phyloP scores from a whole-genome alignment of 1,140 invertebrate genomes.

The Bombus breviceps region DNA sequence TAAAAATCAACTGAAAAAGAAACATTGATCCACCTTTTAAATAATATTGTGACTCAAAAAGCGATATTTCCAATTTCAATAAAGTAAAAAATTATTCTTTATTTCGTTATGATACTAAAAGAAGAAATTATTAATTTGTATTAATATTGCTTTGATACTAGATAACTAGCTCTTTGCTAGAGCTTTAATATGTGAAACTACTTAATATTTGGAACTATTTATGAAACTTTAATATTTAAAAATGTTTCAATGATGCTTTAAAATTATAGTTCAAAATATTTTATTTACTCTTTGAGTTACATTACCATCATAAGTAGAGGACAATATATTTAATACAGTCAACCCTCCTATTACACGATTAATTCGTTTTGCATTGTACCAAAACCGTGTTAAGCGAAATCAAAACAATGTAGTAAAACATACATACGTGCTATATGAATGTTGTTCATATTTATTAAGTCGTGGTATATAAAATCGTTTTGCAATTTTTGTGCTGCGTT shows the following conservation, averaged over 20 bases:
- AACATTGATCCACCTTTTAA: neutral
- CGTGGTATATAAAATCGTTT: too few relatives aligned
- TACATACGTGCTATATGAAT: too few relatives aligned
- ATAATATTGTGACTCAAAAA: neutral
- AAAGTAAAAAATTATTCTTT: neutral
- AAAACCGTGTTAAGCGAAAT: too few relatives aligned
- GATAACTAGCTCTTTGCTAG: too few relatives aligned
- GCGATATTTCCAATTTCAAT: neutral
- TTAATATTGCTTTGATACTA: neutral
- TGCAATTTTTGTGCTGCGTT: too few relatives aligned
- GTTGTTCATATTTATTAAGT: too few relatives aligned
- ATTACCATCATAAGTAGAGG: neutral
- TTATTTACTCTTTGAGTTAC: neutral
- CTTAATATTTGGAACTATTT: too few relatives aligned
- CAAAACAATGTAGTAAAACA: too few relatives aligned
- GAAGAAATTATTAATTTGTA: neutral
- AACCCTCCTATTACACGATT: too few relatives aligned
- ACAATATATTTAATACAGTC: too few relatives aligned
- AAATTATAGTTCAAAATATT: neutral
- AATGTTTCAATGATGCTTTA: neutral
- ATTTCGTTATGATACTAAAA: neutral
- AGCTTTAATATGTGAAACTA: neutral
- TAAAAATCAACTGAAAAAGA: constrained; percentile 53
- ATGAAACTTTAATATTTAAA: too few relatives aligned
- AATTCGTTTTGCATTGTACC: too few relatives aligned